Evolutionary conservation across 2,888 invertebrate genomes (phyloP), one percentile per base, ranked within the genome.

Genomic region (Tiliacea citrago): DNA sequence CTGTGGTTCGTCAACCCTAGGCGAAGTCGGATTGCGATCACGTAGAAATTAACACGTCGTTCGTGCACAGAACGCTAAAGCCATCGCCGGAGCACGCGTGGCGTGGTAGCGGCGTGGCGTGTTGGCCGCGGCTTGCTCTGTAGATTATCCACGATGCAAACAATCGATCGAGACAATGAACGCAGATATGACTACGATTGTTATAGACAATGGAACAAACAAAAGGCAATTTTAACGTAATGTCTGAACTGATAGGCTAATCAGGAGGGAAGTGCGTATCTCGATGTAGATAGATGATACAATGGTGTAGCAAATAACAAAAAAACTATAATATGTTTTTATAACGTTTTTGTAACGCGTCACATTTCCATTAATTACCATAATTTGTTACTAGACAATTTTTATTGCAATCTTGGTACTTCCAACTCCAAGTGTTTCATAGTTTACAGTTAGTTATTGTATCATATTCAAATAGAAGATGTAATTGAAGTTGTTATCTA

Each of bases 1-100:
- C 84, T 81, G 83, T 78, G 85, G 95, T 93, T 94, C 95, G 90
- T 91, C 92, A 94, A 95, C 94, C 95, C 92, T 88, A 75, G 68
- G 72, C 70, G 58, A 76, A 85, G 87, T 84, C 78, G 81, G 86
- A 93, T 91, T 90, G 82, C 88, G 81, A 90, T 92, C 94, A 95
- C 94, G 94, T 94, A 90, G 87, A 90, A 91, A 93, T 93, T 93
- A 93, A 92, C 91, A 91, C 89, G 79, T 81, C 73, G 81, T 29
- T 79, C 94, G 93, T 93, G 93, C 81, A 77, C 61, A 63, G 92
- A 87, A 89, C 85, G 69, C 73, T 74, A 87, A 89, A 84, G 66
- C 74, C 68, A 87, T 89, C 39, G 49, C 21, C 2, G n/a, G 45
- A 42, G 45, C 49, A 45, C 29, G 57, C 10, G 47, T 3, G n/a